Conservation (phyloP, 2,113 vertebrate species). For the Butorides virescens region DNA sequence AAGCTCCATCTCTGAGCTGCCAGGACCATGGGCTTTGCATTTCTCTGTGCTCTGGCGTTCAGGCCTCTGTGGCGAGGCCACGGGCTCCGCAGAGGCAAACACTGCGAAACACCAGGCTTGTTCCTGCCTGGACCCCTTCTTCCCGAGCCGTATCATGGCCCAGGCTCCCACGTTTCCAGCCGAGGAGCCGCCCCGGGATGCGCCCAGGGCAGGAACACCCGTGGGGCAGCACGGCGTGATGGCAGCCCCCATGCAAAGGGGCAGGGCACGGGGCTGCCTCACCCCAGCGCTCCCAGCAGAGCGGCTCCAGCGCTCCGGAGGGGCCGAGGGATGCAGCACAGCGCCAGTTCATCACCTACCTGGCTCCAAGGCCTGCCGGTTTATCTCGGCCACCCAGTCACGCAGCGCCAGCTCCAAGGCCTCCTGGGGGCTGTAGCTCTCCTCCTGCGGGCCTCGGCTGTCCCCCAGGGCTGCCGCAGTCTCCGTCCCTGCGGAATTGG, state of each 20-base stretch:
- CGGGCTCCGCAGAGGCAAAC: neutral
- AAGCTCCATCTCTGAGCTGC: neutral
- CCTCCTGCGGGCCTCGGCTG: neutral
- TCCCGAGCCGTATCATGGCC: neutral
- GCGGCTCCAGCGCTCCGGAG: fast-evolving
- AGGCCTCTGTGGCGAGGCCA: neutral
- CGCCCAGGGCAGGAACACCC: neutral
- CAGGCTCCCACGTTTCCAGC: neutral
- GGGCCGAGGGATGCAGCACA: fast-evolving
- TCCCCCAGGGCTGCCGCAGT: neutral
- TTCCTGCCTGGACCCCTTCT: neutral
- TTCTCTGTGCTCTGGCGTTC: neutral
- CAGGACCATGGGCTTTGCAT: neutral
- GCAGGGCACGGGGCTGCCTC: neutral
- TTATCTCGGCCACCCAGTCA: constrained; percentile 85
- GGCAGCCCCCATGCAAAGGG: neutral
- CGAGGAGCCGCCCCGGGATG: neutral
- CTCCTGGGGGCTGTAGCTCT: constrained; percentile 77
- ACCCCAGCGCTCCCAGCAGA: neutral
- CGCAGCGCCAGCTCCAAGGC: constrained; percentile 77
- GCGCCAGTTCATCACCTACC: constrained; percentile 50
- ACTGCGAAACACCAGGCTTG: neutral
- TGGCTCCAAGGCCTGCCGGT: constrained; percentile 76
- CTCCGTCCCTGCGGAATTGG: neutral
- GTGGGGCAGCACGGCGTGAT: fast-evolving